Percentiles rank a stretch among this genome's conserved stretches.
phyloP scores from a whole-genome alignment of 2,113 vertebrate genomes.

The Daubentonia madagascariensis region DNA sequence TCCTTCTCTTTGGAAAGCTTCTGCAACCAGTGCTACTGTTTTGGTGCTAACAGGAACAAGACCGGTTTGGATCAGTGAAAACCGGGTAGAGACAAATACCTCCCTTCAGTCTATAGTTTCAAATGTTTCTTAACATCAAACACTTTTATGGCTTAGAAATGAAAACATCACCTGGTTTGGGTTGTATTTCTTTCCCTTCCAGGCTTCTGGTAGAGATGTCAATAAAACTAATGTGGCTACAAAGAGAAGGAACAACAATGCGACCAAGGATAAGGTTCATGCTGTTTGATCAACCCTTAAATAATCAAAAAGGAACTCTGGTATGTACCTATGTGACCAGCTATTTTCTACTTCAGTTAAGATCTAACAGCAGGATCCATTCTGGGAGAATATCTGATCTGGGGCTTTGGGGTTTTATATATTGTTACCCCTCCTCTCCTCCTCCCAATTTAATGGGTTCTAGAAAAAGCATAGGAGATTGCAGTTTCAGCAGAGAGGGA shows the following conservation, averaged over 20 bases:
- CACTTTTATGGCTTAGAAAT: slow-evolving; percentile 33
- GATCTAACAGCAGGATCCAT: neutral
- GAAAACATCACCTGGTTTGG: slow-evolving; percentile 47
- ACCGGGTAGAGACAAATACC: neutral
- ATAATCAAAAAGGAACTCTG: neutral
- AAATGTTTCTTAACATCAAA: slow-evolving; percentile 37
- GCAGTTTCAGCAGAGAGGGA: slow-evolving; percentile 65
- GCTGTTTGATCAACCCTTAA: neutral
- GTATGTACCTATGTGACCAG: fast-evolving
- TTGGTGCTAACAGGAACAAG: neutral
- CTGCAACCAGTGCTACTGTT: neutral
- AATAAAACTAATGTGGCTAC: neutral
- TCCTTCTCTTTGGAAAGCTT: neutral
- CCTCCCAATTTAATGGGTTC: slow-evolving; percentile 63
- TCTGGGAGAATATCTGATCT: neutral
- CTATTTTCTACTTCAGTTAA: neutral
- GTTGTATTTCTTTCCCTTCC: slow-evolving; percentile 33
- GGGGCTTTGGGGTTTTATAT: neutral
- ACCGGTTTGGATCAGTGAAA: slow-evolving; percentile 37
- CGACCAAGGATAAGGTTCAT: fast-evolving
- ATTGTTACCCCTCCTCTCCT: neutral
- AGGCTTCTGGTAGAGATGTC: neutral
- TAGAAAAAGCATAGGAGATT: slow-evolving; percentile 70
- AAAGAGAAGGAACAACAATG: neutral
- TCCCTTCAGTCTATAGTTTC: neutral